Evolutionary conservation across 1,140 invertebrate species (phyloP), one percentile per base, ranked within the genome.

Genomic region (Zaprionus gabonicus): DNA sequence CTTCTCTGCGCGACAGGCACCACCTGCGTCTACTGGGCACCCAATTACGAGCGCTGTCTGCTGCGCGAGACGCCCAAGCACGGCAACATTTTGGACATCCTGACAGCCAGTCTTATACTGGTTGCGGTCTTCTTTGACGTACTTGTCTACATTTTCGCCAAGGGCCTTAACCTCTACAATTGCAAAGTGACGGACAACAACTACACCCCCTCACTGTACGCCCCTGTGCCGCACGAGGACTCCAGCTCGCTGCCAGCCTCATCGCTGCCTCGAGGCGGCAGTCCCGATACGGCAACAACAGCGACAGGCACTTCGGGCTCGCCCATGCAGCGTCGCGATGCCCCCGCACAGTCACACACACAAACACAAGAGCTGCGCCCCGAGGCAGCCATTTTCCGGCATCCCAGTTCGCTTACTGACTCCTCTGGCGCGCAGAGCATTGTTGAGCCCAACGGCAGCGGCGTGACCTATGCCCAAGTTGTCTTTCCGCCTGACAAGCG

Each of bases 21-120:
- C 28, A 93, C 92, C 4, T 93, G 93, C 46, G 80, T 93, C 13
- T 93, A 93, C 53, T 90, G 81, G 82, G 86, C 92, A 4, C 87
- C 85, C 38, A 81, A 91, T 46, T 88, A 91, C 20, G 77, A 80
- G 25, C 76, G 79, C 2, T 93, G 92, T 23, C 56, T 91, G 51
- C 75, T 93, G 23, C 82, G 91, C 0, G 85, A 92, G 56, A 92
- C 92, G 1, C 91, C 92, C 1, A 80, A 82, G 51, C 92, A 92
- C 66, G 92, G 92, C 71, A 92, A 92, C 28, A 92, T 92, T 5
- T 36, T 93, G 28, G 91, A 93, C 51, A 92, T 92, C 4, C 31
- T 93, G 6, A 81, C 91, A 0, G 92, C 92, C 25, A 66, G 72
- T 3, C 53, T 93, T 5, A 92, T 92, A 13, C 58, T 91, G 34